A percentile compares a stretch with the other conserved stretches of the same genome.
Evolutionary conservation across 2,113 vertebrate species (phyloP).

Genomic region (Sebastes schlegelii): DNA sequence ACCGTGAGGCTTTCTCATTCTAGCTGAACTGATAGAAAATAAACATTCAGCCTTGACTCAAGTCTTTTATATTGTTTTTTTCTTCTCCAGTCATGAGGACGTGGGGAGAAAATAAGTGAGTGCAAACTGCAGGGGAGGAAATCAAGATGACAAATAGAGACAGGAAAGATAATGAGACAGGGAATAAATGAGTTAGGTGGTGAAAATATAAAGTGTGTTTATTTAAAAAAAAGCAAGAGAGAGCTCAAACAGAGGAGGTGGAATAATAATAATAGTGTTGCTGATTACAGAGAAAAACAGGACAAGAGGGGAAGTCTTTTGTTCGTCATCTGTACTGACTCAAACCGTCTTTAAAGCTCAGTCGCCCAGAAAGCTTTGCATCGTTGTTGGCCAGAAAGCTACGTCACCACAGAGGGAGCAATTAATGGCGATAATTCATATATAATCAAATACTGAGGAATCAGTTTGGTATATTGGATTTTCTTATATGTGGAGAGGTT

Average conservation of each 20-base stretch:
- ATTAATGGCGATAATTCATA: no score
- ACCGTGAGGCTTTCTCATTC: neutral
- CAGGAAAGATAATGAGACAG: slow-evolving; percentile 21
- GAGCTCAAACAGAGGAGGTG: neutral
- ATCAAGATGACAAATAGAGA: slow-evolving; percentile 13
- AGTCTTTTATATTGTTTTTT: neutral
- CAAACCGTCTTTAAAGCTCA: neutral
- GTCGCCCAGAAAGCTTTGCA: neutral
- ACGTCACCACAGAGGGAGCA: no score
- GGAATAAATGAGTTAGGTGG: neutral
- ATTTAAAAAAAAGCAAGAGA: no score
- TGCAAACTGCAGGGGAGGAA: slow-evolving; percentile 7
- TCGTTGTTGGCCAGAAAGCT: no score
- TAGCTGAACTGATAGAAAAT: neutral
- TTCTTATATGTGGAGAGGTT: no score
- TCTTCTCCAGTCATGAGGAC: neutral
- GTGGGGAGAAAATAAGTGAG: neutral
- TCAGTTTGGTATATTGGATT: no score
- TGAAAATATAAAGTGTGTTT: neutral
- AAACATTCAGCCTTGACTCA: neutral
- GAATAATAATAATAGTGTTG: neutral
- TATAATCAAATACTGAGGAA: no score
- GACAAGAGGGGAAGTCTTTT: neutral
- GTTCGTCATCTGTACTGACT: neutral
- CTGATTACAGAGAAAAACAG: neutral